Percentiles rank a stretch among this genome's conserved stretches.
Evolutionary conservation across 2,113 vertebrate genomes (phyloP).

Genomic region (Chrysemys picta): DNA sequence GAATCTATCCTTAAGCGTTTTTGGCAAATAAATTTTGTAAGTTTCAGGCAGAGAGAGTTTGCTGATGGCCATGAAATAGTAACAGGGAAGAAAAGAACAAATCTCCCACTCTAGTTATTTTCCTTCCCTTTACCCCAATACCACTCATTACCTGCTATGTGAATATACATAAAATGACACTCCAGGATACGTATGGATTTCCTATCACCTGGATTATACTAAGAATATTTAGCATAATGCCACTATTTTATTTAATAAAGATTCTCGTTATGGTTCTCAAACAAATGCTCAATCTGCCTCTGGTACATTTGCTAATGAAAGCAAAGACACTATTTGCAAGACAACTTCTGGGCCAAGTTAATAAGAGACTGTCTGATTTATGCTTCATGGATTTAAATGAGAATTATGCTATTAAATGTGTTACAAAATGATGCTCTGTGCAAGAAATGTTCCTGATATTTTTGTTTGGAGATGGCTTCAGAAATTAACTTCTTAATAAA

Average conservation of each 20-base stretch:
- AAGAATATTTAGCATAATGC: slow-evolving; percentile 1
- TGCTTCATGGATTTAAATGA: slow-evolving; percentile 45
- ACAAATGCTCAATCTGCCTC: not conserved
- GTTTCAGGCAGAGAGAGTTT: not conserved
- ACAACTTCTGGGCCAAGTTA: slow-evolving; percentile 26
- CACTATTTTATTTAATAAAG: slow-evolving; percentile 24
- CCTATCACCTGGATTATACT: slow-evolving; percentile 18
- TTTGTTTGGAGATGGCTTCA: slow-evolving; percentile 22
- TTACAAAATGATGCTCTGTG: slow-evolving; percentile 35
- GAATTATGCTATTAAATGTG: not conserved
- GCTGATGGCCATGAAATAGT: not conserved
- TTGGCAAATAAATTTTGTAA: not conserved
- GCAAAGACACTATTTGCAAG: not conserved
- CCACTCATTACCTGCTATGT: slow-evolving; percentile 28
- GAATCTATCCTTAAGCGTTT: not conserved
- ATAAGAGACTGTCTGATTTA: slow-evolving; percentile 38
- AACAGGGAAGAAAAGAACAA: not conserved
- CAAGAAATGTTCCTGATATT: slow-evolving; percentile 12
- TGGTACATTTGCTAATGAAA: not conserved
- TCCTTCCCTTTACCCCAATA: slow-evolving; percentile 18
- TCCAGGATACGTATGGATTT: not conserved
- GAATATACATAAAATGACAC: slow-evolving; percentile 30
- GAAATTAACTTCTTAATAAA: not conserved
- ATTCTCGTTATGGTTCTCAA: not conserved
- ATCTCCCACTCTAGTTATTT: slow-evolving; percentile 40